phyloP scores from a whole-genome alignment of 2,888 invertebrate species.

The Drosophila barbarae region DNA sequence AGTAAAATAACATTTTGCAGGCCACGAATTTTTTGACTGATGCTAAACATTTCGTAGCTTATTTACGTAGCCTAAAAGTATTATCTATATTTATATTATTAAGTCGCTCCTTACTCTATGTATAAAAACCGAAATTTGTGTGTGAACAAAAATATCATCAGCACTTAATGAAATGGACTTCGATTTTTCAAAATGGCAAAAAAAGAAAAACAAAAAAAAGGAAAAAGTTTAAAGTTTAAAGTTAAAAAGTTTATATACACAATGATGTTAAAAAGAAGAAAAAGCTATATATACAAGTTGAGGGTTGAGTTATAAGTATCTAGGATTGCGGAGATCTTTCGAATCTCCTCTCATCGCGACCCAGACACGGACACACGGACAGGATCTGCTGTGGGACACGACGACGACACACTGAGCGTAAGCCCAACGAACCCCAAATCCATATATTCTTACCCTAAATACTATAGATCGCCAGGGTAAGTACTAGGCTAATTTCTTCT shows the following conservation, averaged over 20 bases:
- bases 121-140: constrained; percentile 72
- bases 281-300: constrained; percentile 74
- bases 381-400: constrained; percentile 46
- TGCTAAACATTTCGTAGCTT: constrained; percentile 70
- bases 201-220: constrained; percentile 11
- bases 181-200: constrained; percentile 76
- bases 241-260: constrained; percentile 45
- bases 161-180: constrained; percentile 80
- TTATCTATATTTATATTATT: constrained; percentile 64
- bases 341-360: constrained; percentile 25
- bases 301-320: constrained; percentile 74
- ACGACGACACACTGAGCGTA: constrained; percentile 50
- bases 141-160: constrained; percentile 80
- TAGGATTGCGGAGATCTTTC: constrained; percentile 56
- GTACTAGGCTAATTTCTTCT: constrained; percentile 69
- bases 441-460: constrained; percentile 15
- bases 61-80: constrained; percentile 66
- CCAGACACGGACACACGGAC: constrained; percentile 37
- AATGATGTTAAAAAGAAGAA: constrained; percentile 45
- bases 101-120: constrained; percentile 67
- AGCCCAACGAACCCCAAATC: constrained; percentile 48
- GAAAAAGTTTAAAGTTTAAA: constrained; percentile 45
- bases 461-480: constrained; percentile 49
- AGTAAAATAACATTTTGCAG: constrained; percentile 65
- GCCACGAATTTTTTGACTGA: constrained; percentile 80